Conservation (phyloP, 2,888 invertebrate genomes). For the Epirrhoe alternata region DNA sequence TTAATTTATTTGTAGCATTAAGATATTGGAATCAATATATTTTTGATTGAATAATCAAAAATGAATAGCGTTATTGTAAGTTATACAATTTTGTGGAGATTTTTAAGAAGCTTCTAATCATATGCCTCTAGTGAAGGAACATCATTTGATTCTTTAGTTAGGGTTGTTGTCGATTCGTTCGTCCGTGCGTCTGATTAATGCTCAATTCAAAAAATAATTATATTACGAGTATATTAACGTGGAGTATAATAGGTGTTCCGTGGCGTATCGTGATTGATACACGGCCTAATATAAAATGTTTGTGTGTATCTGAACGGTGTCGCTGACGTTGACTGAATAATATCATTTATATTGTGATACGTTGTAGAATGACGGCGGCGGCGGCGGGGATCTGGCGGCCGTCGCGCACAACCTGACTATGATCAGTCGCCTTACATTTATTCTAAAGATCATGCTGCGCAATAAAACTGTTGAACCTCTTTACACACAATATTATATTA, state of each 20-base stretch:
- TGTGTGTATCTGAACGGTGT: constrained; percentile 51
- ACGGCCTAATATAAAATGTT: constrained; percentile 65
- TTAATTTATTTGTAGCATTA: constrained; percentile 63
- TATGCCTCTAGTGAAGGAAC: constrained; percentile 69
- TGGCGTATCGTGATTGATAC: constrained; percentile 67
- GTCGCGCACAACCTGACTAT: constrained; percentile 42
- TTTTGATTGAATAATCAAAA: constrained; percentile 61
- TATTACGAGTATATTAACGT: constrained; percentile 58
- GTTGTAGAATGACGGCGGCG: constrained; percentile 44
- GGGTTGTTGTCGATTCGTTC: constrained; percentile 79
- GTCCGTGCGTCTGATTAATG: constrained; percentile 79
- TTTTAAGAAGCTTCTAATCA: constrained; percentile 78
- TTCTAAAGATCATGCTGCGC: constrained; percentile 48
- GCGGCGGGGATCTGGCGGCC: constrained; percentile 34
- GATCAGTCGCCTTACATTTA: constrained; percentile 47
- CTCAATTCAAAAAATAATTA: constrained; percentile 68
- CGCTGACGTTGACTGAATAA: constrained; percentile 53
- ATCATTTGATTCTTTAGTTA: constrained; percentile 62
- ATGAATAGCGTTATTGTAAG: constrained; percentile 70
- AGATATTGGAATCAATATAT: constrained; percentile 63
- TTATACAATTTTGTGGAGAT: constrained; percentile 70
- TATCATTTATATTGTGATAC: constrained; percentile 57
- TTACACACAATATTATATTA: constrained; percentile 47
- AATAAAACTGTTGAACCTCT: constrained; percentile 46
- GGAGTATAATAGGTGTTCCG: constrained; percentile 66